Percentiles rank a stretch among this genome's conserved stretches.
Conservation (phyloP, 1,140 invertebrate genomes). For the Melipona quadrifasciata region DNA sequence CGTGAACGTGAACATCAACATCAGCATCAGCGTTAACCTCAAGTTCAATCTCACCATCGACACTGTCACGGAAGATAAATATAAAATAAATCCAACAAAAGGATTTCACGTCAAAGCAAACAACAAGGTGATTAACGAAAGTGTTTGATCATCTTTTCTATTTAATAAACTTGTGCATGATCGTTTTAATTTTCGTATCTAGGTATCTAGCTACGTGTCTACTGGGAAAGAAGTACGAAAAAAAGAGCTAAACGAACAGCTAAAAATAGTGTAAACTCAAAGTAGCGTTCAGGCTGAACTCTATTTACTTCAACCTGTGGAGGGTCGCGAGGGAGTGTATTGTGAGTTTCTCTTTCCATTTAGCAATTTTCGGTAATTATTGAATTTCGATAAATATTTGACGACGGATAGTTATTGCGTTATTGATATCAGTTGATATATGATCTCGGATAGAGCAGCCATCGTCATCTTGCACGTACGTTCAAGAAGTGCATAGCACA, state of each 20-base stretch:
- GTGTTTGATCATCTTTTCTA: too few relatives aligned
- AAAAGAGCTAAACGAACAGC: not conserved
- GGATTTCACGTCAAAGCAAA: not conserved
- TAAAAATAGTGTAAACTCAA: slow-evolving; percentile 38
- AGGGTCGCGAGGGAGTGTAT: slow-evolving; percentile 83
- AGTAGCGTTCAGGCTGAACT: slow-evolving; percentile 73
- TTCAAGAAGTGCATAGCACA: not conserved
- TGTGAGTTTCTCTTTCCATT: slow-evolving; percentile 77
- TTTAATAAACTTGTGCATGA: not conserved
- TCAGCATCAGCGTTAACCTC: not conserved
- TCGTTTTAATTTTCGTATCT: not conserved
- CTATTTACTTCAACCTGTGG: slow-evolving; percentile 82
- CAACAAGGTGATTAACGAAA: not conserved
- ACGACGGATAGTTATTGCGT: not conserved
- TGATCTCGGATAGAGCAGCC: not conserved
- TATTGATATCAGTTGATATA: not conserved
- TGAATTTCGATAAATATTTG: not conserved
- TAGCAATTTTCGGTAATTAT: not conserved
- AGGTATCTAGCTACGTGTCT: too few relatives aligned
- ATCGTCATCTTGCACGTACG: not conserved
- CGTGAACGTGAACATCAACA: not conserved
- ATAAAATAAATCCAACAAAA: not conserved
- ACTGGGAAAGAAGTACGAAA: not conserved
- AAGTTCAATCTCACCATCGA: too few relatives aligned
- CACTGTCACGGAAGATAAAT: not conserved